Evolutionary conservation across 2,113 vertebrate genomes (phyloP), one percentile per base, ranked within the genome.

Genomic region (Progne subis): DNA sequence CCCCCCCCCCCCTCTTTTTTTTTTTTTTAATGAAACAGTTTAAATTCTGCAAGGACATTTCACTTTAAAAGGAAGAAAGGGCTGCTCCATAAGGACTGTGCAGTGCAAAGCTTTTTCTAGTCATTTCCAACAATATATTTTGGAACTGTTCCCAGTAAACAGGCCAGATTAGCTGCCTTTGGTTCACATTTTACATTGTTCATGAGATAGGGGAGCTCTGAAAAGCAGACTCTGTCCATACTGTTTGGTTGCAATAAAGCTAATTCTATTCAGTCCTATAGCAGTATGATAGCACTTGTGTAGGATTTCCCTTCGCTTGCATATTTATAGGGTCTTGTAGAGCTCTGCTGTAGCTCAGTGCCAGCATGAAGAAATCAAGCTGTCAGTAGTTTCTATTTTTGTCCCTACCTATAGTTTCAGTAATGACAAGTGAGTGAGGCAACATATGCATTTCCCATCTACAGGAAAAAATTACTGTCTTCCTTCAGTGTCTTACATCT

Each of bases 331-430:
- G 96, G 93, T 97, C 96, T 98, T 96, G 94, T 96, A 88, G 93
- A 95, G 97, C 94, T 96, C 90, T 63, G 15, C 85, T 44, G 91
- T 92, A 95, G 95, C 90, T 93, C 88, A 59, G 92, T 97, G 97
- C 97, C 97, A 97, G 85, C 68, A 84, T 91, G 88, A 96, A 93
- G 96, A 97, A 98, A 96, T 95, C 76, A 95, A 97, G 96, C 95
- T 96, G 96, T 98, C 96, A 97, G 97, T 96, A 92, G 95, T 92
- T 97, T 97, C 98, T 98, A 97, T 98, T 98, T 98, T 96, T 63
- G 82, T 96, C 91, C 94, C 96, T 97, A 97, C 97, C 97, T 98
- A 95, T 97, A 92, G 89, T 97, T 97, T 97, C 91, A 79, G 79
- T 95, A 96, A 98, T 96, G 96, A 97, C 94, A 96, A 96, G 92